Evolutionary conservation across 2,797 vertebrate genomes (phyloP).

Genomic region (Poecilia picta): DNA sequence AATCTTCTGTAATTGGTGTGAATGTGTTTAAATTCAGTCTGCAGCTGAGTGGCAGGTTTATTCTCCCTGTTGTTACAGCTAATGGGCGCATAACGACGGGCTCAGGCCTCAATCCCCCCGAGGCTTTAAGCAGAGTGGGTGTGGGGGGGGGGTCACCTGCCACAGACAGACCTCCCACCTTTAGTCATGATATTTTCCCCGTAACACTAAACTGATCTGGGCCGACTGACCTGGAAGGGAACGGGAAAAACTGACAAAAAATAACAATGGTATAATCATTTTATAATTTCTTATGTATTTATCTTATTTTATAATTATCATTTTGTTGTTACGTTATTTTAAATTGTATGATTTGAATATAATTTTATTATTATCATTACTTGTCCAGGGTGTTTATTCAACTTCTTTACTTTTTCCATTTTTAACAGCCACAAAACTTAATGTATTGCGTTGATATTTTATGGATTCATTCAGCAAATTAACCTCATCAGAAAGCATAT

Average conservation of each 20-base stretch:
- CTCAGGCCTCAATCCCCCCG: conserved; percentile 69
- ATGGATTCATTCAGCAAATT: neutral
- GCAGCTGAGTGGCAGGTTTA: conserved; percentile 74
- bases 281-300: too few relatives aligned
- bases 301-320: too few relatives aligned
- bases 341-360: too few relatives aligned
- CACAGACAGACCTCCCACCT: conserved; percentile 47
- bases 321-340: too few relatives aligned
- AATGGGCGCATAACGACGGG: conserved; percentile 81
- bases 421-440: neutral
- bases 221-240: conserved; percentile 54
- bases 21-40: conserved; percentile 78
- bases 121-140: conserved; percentile 67
- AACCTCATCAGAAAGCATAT: neutral
- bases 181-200: conserved; percentile 66
- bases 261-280: too few relatives aligned
- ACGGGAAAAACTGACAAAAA: conserved; percentile 21
- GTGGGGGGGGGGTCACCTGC: conserved; percentile 54
- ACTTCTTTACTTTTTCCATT: neutral
- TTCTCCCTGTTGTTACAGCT: conserved; percentile 81
- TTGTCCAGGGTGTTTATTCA: neutral
- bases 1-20: conserved; percentile 81
- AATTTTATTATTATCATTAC: neutral
- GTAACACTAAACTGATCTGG: conserved; percentile 53
- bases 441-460: neutral